Percentiles rank a stretch among this genome's conserved stretches.
phyloP scores from a whole-genome alignment of 2,113 vertebrate genomes.

The Prionailurus bengalensis region DNA sequence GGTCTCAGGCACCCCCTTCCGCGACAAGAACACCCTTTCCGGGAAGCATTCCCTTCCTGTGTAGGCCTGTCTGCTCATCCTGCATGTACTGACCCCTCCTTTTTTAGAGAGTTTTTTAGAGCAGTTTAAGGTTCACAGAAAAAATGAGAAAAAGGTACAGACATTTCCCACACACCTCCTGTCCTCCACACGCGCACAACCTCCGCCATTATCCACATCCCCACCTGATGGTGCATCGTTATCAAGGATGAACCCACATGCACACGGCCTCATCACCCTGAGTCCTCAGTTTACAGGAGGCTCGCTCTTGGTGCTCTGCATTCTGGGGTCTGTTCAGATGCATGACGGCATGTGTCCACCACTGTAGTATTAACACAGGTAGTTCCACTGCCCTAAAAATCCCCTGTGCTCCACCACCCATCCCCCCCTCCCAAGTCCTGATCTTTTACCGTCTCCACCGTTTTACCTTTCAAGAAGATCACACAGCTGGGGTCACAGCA shows the following conservation, averaged over 20 bases:
- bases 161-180: not conserved
- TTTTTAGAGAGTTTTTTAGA: not conserved
- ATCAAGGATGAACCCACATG: not conserved
- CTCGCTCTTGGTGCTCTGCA: not conserved
- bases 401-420: not conserved
- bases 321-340: not conserved
- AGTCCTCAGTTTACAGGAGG: not conserved
- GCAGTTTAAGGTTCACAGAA: not conserved
- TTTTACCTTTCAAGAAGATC: not conserved
- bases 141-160: not conserved
- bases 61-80: not conserved
- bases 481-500: not conserved
- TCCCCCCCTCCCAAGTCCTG: too few species aligned
- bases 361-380: not conserved
- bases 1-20: not conserved
- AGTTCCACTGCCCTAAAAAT: not conserved
- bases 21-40: not conserved
- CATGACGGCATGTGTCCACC: accelerated
- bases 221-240: too few species aligned
- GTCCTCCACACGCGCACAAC: not conserved
- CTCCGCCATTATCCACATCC: not conserved
- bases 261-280: not conserved
- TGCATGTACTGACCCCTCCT: not conserved
- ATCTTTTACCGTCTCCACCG: not conserved
- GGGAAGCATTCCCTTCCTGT: not conserved